A percentile compares a stretch with the other conserved stretches of the same genome.
phyloP scores from a whole-genome alignment of 2,113 vertebrate genomes.

The Ophthalmolycus amberensis region DNA sequence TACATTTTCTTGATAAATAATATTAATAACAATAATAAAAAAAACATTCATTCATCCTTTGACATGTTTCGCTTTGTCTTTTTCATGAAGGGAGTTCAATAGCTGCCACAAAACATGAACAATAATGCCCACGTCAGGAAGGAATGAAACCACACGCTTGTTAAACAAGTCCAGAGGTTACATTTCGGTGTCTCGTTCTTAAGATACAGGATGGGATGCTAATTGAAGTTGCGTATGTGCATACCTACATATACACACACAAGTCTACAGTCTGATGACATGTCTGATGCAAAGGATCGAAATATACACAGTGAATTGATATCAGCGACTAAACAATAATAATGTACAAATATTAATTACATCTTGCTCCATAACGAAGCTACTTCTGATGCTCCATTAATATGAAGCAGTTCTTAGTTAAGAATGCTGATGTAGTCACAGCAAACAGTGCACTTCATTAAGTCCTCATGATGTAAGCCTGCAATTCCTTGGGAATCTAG shows the following conservation, averaged over 20 bases:
- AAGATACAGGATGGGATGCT: slow-evolving; percentile 76
- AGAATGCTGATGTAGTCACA: slow-evolving; percentile 87
- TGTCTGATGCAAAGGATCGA: slow-evolving; percentile 78
- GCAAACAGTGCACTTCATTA: slow-evolving; percentile 89
- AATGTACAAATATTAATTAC: slow-evolving; percentile 86
- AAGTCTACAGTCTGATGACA: slow-evolving; percentile 82
- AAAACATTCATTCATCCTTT: slow-evolving; percentile 91
- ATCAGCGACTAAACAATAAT: slow-evolving; percentile 71
- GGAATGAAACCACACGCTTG: slow-evolving; percentile 85
- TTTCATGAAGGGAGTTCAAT: slow-evolving; percentile 84
- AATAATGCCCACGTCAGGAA: slow-evolving; percentile 89
- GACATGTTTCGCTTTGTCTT: slow-evolving; percentile 92
- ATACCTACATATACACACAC: slow-evolving; percentile 79
- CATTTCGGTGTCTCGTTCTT: slow-evolving; percentile 68
- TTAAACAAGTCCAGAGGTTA: slow-evolving; percentile 69
- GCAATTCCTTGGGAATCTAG: slow-evolving; percentile 88
- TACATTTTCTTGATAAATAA: slow-evolving; percentile 99
- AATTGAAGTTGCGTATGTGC: slow-evolving; percentile 77
- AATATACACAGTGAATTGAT: slow-evolving; percentile 84
- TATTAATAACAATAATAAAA: slow-evolving; percentile 86
- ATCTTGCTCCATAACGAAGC: slow-evolving; percentile 98
- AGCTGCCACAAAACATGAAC: slow-evolving; percentile 94
- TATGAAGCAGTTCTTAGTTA: slow-evolving; percentile 89
- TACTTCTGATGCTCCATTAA: slow-evolving; percentile 92
- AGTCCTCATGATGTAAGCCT: slow-evolving; percentile 83